Evolutionary conservation across 2,113 vertebrate species (phyloP).

Genomic region (Oxyruncus cristatus): DNA sequence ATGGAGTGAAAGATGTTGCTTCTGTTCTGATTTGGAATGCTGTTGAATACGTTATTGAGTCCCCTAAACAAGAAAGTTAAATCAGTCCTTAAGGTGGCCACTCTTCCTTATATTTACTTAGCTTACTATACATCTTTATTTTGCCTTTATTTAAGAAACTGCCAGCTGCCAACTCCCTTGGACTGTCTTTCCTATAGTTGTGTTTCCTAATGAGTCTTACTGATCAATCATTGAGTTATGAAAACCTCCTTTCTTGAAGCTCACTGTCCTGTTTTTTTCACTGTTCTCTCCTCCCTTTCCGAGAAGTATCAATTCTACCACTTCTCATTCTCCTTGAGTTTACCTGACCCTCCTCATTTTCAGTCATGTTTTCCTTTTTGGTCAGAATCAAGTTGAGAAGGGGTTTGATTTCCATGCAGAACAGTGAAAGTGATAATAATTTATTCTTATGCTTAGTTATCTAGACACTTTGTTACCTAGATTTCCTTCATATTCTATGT

Average conservation of each 20-base stretch:
- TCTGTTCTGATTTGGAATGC: neutral
- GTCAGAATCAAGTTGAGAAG: neutral
- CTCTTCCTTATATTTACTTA: neutral
- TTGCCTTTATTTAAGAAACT: neutral
- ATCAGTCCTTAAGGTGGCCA: rapidly evolving
- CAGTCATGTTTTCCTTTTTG: neutral
- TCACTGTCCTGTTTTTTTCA: neutral
- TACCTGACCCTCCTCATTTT: neutral
- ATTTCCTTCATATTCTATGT: neutral
- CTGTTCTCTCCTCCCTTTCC: neutral
- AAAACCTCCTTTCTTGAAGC: neutral
- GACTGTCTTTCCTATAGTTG: neutral
- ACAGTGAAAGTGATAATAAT: neutral
- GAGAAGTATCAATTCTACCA: neutral
- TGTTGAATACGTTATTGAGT: neutral
- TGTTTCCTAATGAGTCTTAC: neutral
- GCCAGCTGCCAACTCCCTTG: neutral
- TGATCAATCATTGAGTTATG: neutral
- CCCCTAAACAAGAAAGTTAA: neutral
- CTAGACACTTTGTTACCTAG: neutral
- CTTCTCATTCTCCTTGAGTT: neutral
- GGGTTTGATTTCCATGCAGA: neutral
- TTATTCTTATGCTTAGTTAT: neutral
- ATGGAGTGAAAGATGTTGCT: neutral
- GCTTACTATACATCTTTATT: neutral